phyloP scores from a whole-genome alignment of 1,140 invertebrate species.

The Zaprionus taronus region DNA sequence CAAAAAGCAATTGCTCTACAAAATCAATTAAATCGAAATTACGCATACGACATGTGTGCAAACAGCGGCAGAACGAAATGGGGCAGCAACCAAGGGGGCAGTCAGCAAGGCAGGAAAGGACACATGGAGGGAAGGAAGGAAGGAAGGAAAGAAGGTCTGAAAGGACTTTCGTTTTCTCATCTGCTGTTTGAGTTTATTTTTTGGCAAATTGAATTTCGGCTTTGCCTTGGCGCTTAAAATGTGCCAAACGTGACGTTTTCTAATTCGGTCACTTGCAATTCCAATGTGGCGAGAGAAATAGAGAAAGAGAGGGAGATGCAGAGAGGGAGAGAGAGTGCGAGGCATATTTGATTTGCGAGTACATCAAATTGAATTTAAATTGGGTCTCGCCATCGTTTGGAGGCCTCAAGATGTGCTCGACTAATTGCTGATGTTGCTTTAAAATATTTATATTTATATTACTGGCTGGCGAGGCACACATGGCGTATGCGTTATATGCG shows the following conservation, averaged over 20 bases:
- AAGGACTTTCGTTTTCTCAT: constrained; percentile 63
- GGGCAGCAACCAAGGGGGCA: not conserved
- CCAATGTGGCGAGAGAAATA: not conserved
- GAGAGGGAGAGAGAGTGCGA: not conserved
- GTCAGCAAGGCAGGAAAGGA: not conserved
- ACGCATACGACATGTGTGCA: constrained; percentile 79
- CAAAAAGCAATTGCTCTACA: constrained; percentile 59
- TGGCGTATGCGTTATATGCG: constrained; percentile 69
- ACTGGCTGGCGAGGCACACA: constrained; percentile 44
- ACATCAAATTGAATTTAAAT: constrained; percentile 6
- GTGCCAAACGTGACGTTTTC: constrained; percentile 61
- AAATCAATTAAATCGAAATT: constrained; percentile 81
- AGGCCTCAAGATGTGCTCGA: constrained; percentile 7
- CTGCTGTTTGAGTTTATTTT: constrained; percentile 51
- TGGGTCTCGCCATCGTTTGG: not conserved
- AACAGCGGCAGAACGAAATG: constrained; percentile 36
- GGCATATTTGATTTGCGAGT: constrained; percentile 3
- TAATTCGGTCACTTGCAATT: not conserved
- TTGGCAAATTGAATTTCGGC: constrained; percentile 67
- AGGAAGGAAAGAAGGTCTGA: not conserved
- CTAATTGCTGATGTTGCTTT: constrained; percentile 55
- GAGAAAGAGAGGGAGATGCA: not conserved
- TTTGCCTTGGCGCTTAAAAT: constrained; percentile 44
- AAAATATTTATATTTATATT: constrained; percentile 69
- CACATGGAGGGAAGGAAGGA: not conserved